These are phyloP conservation scores for Prochilodus magdalenae DNA, from an alignment of 2,113 vertebrate genomes.

Conservation along the genomic window DNA sequence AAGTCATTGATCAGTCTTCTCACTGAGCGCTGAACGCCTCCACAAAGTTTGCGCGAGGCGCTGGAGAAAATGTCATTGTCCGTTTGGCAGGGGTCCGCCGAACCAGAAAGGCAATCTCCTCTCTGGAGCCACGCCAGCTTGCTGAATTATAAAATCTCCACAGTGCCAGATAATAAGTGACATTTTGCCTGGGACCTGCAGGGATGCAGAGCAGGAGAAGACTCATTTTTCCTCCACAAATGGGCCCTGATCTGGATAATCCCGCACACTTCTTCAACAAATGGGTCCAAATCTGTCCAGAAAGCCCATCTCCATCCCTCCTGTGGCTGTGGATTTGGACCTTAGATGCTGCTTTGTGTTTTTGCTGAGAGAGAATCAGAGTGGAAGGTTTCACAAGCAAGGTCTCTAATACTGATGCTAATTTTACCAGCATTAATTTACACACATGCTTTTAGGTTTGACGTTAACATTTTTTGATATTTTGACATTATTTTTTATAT, in stretches of 20 bases:
- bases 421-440: too few species aligned
- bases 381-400: neutral
- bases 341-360: conserved; percentile 18
- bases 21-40: neutral
- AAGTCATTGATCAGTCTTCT: conserved; percentile 34
- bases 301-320: conserved; percentile 22
- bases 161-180: conserved; percentile 47
- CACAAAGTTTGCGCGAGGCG: conserved; percentile 28
- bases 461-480: too few species aligned
- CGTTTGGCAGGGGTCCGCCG: conserved; percentile 2
- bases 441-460: too few species aligned
- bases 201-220: conserved; percentile 20
- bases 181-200: conserved; percentile 51
- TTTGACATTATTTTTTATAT: too few species aligned
- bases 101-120: conserved; percentile 21
- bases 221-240: conserved; percentile 46
- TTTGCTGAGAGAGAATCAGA: neutral
- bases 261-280: conserved; percentile 46
- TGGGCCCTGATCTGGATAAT: conserved; percentile 51
- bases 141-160: conserved; percentile 34
- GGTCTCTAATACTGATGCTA: too few species aligned
- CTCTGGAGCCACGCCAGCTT: conserved; percentile 35
- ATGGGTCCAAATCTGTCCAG: conserved; percentile 51
- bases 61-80: conserved; percentile 44
- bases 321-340: conserved; percentile 17